phyloP scores from a whole-genome alignment of 1,140 invertebrate species.

The Ostrea denselamellosa region DNA sequence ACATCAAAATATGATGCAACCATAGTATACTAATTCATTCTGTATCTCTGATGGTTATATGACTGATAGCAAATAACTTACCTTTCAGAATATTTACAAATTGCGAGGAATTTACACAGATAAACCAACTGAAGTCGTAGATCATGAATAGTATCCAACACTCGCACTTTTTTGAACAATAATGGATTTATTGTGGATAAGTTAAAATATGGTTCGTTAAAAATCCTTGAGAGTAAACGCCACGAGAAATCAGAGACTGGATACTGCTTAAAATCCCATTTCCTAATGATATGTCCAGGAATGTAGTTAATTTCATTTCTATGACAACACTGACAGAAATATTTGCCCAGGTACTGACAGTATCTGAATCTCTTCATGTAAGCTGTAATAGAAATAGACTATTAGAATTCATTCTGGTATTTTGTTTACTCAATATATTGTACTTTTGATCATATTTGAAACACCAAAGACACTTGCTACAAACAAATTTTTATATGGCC shows the following conservation, averaged over 20 bases:
- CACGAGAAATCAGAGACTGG: conserved; percentile 90
- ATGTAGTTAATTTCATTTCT: conserved; percentile 87
- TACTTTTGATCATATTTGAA: no score
- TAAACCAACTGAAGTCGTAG: conserved; percentile 84
- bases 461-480: no score
- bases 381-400: conserved; percentile 75
- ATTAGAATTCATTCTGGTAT: no score
- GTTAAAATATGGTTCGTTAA: conserved; percentile 89
- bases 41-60: not conserved
- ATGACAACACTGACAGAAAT: conserved; percentile 94
- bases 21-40: no score
- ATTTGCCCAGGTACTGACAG: conserved; percentile 92
- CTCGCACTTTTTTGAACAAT: conserved; percentile 84
- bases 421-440: no score
- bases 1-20: no score
- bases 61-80: conserved; percentile 52
- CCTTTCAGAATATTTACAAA: conserved; percentile 72
- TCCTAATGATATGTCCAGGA: conserved; percentile 87
- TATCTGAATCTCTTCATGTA: conserved; percentile 85
- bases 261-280: conserved; percentile 87
- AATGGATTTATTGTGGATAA: conserved; percentile 82
- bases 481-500: no score
- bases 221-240: conserved; percentile 88
- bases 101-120: conserved; percentile 83
- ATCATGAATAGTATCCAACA: conserved; percentile 83